Percentiles rank a stretch among this genome's conserved stretches.
phyloP scores from a whole-genome alignment of 2,797 vertebrate species.

The Apogon hyalosoma region DNA sequence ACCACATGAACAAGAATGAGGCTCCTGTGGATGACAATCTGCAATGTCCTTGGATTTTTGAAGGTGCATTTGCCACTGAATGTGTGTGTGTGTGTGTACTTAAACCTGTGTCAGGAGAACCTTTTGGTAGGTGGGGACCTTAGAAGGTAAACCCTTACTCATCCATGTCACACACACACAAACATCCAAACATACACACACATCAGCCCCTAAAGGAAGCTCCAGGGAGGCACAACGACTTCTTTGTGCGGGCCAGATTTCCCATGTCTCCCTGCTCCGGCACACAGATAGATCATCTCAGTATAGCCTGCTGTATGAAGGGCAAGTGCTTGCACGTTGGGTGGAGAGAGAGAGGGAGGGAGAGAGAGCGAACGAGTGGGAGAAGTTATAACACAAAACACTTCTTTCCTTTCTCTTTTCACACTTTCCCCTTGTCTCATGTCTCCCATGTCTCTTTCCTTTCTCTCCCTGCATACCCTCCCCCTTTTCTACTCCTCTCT shows the following conservation, averaged over 20 bases:
- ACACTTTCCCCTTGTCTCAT: slow-evolving; percentile 63
- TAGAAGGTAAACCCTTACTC: slow-evolving; percentile 70
- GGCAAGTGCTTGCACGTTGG: slow-evolving; percentile 83
- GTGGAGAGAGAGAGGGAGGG: slow-evolving; percentile 45
- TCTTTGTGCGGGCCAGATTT: slow-evolving; percentile 80
- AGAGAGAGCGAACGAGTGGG: slow-evolving; percentile 46
- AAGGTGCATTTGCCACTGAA: slow-evolving; percentile 41
- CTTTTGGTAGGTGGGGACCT: slow-evolving; percentile 41
- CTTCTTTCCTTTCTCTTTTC: slow-evolving; percentile 64
- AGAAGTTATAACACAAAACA: slow-evolving; percentile 65
- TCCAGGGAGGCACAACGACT: slow-evolving; percentile 75
- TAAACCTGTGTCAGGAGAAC: slow-evolving; percentile 24
- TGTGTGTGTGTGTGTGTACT: slow-evolving; percentile 14
- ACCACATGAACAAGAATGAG: slow-evolving; percentile 33
- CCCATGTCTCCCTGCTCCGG: slow-evolving; percentile 76
- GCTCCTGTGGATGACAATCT: slow-evolving; percentile 36
- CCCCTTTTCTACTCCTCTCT: slow-evolving; percentile 63
- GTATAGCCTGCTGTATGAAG: slow-evolving; percentile 75
- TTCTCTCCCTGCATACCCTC: slow-evolving; percentile 48
- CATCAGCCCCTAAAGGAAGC: slow-evolving; percentile 70
- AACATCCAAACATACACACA: slow-evolving; percentile 29
- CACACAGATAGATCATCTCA: slow-evolving; percentile 81
- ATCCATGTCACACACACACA: slow-evolving; percentile 63
- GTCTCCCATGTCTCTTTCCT: slow-evolving; percentile 62
- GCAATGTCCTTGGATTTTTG: slow-evolving; percentile 63